Evolutionary conservation across 2,888 invertebrate species (phyloP).

Genomic region (Monochamus alternatus): DNA sequence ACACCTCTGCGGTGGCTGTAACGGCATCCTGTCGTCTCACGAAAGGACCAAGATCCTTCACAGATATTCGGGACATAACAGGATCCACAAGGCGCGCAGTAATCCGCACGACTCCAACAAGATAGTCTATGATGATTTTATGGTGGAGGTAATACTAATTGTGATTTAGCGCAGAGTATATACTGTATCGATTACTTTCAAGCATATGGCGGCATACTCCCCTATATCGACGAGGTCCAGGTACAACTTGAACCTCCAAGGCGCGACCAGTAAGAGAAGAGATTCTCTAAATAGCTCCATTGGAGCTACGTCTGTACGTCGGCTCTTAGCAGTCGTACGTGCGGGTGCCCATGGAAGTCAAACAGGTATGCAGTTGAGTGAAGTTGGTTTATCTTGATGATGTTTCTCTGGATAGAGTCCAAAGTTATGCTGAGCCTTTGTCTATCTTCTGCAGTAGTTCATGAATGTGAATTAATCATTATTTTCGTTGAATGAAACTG

Average conservation of each 20-base stretch:
- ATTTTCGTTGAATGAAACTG: too few species aligned
- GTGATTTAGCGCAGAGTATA: slow-evolving; percentile 10
- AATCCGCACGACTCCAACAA: slow-evolving; percentile 63
- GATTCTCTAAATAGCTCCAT: slow-evolving; percentile 83
- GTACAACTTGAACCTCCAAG: slow-evolving; percentile 70
- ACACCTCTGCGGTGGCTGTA: slow-evolving; percentile 61
- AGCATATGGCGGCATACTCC: slow-evolving; percentile 74
- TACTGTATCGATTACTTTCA: slow-evolving; percentile 41
- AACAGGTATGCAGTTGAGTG: slow-evolving; percentile 59
- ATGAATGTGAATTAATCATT: too few species aligned
- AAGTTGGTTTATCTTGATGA: too few species aligned
- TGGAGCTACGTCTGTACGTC: slow-evolving; percentile 84
- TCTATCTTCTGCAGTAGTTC: too few species aligned
- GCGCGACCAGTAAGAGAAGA: slow-evolving; percentile 77
- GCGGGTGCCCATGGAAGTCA: slow-evolving; percentile 53
- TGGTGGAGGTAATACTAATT: slow-evolving; percentile 60
- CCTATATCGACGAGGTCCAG: slow-evolving; percentile 74
- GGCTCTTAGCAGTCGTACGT: slow-evolving; percentile 78
- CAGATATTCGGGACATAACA: slow-evolving; percentile 63
- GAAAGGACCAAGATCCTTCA: slow-evolving; percentile 65
- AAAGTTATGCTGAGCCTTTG: too few species aligned
- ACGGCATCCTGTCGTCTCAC: slow-evolving; percentile 58
- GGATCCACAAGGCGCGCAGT: slow-evolving; percentile 64
- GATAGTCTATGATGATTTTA: slow-evolving; percentile 65
- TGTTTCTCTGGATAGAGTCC: too few species aligned